Conservation (phyloP, 1,140 invertebrate genomes). For the Drusus annulatus region DNA sequence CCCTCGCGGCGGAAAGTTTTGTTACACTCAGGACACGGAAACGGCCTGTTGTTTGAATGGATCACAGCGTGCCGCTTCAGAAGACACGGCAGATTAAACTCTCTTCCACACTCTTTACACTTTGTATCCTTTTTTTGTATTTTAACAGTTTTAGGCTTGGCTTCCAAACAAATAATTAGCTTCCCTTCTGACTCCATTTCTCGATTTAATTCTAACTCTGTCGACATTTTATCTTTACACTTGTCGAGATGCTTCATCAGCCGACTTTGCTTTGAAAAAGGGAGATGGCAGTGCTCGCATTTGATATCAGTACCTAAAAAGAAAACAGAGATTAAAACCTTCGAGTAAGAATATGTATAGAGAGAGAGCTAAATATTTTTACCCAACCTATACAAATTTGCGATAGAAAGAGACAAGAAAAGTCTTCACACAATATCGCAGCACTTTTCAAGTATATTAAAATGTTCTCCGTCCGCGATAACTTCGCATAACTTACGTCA, state of each 20-base stretch:
- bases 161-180: too few species aligned
- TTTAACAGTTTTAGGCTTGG: not conserved
- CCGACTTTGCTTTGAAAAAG: not conserved
- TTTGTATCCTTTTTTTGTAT: not conserved
- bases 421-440: too few species aligned
- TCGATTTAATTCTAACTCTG: not conserved
- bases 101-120: slow-evolving; percentile 13
- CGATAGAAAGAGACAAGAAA: too few species aligned
- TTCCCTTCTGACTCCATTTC: not conserved
- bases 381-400: too few species aligned
- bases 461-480: too few species aligned
- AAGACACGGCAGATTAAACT: not conserved
- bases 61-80: not conserved
- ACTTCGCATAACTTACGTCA: too few species aligned
- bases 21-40: not conserved
- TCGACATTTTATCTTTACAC: not conserved
- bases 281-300: not conserved
- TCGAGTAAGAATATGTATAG: too few species aligned
- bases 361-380: too few species aligned
- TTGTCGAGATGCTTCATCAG: not conserved
- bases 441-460: too few species aligned
- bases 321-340: not conserved
- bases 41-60: not conserved
- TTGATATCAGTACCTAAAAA: not conserved
- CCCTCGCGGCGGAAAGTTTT: slow-evolving; percentile 9